These are phyloP conservation scores for Lacanobia oleracea DNA, from an alignment of 2,888 invertebrate genomes.

Conservation along the genomic window DNA sequence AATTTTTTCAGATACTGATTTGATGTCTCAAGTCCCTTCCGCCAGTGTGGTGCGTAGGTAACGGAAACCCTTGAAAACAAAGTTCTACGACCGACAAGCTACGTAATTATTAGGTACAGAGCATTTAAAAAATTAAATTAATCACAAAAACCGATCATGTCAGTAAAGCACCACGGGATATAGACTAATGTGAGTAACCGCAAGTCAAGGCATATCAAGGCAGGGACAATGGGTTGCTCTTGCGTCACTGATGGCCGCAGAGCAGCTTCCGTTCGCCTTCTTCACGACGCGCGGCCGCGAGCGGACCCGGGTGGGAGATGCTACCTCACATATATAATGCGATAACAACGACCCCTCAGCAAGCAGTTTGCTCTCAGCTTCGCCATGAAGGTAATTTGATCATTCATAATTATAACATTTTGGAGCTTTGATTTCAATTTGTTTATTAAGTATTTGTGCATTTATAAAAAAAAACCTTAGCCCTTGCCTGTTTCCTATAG, in stretches of 20 bases:
- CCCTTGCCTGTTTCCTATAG: background rate
- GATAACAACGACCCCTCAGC: slow-evolving; percentile 79
- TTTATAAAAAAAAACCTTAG: background rate
- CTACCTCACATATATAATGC: slow-evolving; percentile 83
- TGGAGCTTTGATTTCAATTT: background rate
- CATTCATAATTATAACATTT: slow-evolving; percentile 42
- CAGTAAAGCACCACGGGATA: slow-evolving; percentile 43
- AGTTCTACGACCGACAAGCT: background rate
- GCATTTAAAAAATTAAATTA: background rate
- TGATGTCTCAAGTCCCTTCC: background rate
- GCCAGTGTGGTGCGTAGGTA: background rate
- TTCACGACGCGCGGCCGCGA: slow-evolving; percentile 75
- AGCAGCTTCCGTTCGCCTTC: slow-evolving; percentile 85
- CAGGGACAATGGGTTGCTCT: slow-evolving; percentile 86
- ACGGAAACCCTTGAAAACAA: background rate
- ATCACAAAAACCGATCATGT: background rate
- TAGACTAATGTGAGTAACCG: slow-evolving; percentile 21
- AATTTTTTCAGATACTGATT: too few relatives aligned
- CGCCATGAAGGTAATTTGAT: slow-evolving; percentile 86
- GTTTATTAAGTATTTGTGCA: background rate
- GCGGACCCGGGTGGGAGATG: slow-evolving; percentile 82
- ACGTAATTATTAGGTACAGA: background rate
- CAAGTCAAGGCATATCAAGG: slow-evolving; percentile 61
- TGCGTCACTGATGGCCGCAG: slow-evolving; percentile 81
- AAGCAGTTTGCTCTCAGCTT: slow-evolving; percentile 86